phyloP scores from a whole-genome alignment of 2,888 invertebrate genomes.

The Diaphora mendica region DNA sequence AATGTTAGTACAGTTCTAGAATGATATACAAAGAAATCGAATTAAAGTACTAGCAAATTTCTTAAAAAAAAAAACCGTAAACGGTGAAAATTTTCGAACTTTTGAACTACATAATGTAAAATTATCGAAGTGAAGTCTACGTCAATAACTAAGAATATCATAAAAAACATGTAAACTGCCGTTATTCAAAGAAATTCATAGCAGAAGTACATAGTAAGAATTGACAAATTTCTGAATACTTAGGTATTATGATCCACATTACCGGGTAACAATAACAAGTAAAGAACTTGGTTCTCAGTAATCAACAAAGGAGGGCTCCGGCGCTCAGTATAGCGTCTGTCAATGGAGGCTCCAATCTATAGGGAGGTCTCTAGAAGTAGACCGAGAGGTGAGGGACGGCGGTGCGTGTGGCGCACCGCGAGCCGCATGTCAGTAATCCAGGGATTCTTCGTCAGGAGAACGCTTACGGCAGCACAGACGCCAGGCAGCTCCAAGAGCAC shows the following conservation, averaged over 20 bases:
- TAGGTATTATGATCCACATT: conserved; percentile 24
- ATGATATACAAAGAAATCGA: neutral
- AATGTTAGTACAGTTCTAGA: neutral
- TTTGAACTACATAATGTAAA: conserved; percentile 4
- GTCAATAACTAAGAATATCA: conserved; percentile 31
- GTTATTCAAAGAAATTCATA: conserved; percentile 31
- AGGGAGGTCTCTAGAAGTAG: conserved; percentile 77
- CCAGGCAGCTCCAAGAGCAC: conserved; percentile 87
- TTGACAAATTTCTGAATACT: conserved; percentile 39
- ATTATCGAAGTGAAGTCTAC: conserved; percentile 22
- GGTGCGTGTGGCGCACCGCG: conserved; percentile 82
- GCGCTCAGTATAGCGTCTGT: conserved; percentile 83
- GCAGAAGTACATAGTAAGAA: conserved; percentile 36
- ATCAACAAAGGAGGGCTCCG: conserved; percentile 68
- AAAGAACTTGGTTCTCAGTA: conserved; percentile 55
- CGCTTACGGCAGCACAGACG: conserved; percentile 87
- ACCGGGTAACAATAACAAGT: conserved; percentile 44
- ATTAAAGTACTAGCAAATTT: neutral
- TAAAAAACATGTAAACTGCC: conserved; percentile 17
- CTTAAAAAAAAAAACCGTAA: neutral
- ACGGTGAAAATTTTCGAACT: neutral
- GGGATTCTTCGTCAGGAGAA: conserved; percentile 86
- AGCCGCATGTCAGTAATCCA: conserved; percentile 88
- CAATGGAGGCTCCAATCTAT: conserved; percentile 86
- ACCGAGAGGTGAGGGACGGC: conserved; percentile 78